phyloP scores from a whole-genome alignment of 1,140 invertebrate genomes.

The Drosophila lacertosa region DNA sequence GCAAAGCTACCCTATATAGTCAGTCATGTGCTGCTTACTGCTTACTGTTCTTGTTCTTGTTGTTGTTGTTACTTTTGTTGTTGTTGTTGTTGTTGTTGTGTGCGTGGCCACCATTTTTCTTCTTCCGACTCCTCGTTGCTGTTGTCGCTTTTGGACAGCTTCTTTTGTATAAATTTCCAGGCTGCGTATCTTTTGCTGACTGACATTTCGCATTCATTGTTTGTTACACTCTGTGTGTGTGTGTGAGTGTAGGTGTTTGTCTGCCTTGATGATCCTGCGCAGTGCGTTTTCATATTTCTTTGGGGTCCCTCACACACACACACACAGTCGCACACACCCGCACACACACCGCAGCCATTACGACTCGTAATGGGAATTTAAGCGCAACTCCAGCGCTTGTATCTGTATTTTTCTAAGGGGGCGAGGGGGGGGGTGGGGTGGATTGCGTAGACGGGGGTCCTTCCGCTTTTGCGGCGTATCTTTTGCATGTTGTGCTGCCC shows the following conservation, averaged over 20 bases:
- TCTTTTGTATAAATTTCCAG: slow-evolving; percentile 74
- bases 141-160: slow-evolving; percentile 51
- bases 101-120: slow-evolving; percentile 38
- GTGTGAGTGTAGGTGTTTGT: slow-evolving; percentile 42
- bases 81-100: slow-evolving; percentile 21
- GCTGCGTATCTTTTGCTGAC: slow-evolving; percentile 60
- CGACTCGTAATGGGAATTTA: slow-evolving; percentile 80
- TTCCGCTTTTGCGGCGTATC: slow-evolving; percentile 80
- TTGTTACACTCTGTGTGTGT: slow-evolving; percentile 17
- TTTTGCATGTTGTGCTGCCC: slow-evolving; percentile 77
- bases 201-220: slow-evolving; percentile 68
- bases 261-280: slow-evolving; percentile 80
- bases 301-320: slow-evolving; percentile 34
- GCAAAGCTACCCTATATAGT: slow-evolving; percentile 67
- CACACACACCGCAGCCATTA: slow-evolving; percentile 72
- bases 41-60: slow-evolving; percentile 19
- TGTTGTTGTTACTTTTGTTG: slow-evolving; percentile 16
- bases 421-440: not conserved
- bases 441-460: slow-evolving; percentile 41
- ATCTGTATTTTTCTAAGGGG: slow-evolving; percentile 40
- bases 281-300: slow-evolving; percentile 78
- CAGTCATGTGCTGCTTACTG: slow-evolving; percentile 56
- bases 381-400: slow-evolving; percentile 72
- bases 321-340: slow-evolving; percentile 29
- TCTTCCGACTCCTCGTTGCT: slow-evolving; percentile 13